These are phyloP conservation scores for Netelia fuscicornis DNA, from an alignment of 2,888 invertebrate species.

Conservation along the genomic window DNA sequence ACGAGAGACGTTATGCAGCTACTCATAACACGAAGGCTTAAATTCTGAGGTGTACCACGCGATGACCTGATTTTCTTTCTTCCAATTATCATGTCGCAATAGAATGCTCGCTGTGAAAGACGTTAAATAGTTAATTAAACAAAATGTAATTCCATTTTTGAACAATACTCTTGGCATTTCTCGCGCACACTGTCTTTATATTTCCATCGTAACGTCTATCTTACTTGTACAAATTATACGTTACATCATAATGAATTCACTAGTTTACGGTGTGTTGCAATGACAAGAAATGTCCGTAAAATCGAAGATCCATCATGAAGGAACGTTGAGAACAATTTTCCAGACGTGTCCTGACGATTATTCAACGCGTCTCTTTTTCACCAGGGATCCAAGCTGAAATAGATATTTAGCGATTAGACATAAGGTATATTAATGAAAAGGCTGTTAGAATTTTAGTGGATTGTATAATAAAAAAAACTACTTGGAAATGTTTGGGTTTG, in stretches of 20 bases:
- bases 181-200: conserved; percentile 27
- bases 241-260: neutral
- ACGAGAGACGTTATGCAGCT: conserved; percentile 86
- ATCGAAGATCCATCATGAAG: conserved; percentile 14
- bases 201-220: conserved; percentile 17
- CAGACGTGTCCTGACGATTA: conserved; percentile 80
- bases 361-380: conserved; percentile 92
- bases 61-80: neutral
- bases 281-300: neutral
- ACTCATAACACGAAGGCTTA: conserved; percentile 20
- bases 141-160: neutral
- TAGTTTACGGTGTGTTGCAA: neutral
- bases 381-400: conserved; percentile 90
- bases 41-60: neutral
- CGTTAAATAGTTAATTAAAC: neutral
- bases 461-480: conserved; percentile 56
- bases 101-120: neutral
- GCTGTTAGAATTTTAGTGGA: conserved; percentile 50
- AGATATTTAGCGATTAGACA: conserved; percentile 34
- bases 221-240: conserved; percentile 18
- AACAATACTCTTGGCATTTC: conserved; percentile 21
- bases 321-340: neutral
- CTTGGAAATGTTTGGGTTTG: too few relatives aligned
- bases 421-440: conserved; percentile 47
- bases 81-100: neutral